Evolutionary conservation across 2,888 invertebrate genomes (phyloP).

Genomic region (Odiellus spinosus): DNA sequence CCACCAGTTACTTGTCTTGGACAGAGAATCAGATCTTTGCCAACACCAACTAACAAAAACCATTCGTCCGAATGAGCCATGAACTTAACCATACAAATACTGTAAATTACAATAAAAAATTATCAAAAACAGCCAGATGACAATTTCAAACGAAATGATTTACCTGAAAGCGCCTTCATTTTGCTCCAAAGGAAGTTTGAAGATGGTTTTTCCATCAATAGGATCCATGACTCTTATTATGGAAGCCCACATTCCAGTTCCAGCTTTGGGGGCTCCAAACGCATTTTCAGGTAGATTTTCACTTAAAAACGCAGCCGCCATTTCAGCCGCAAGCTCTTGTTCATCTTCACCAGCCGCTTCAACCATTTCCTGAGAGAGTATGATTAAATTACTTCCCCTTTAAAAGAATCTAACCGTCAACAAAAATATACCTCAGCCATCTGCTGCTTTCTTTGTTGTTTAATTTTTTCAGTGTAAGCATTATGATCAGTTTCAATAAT

Average conservation of each 20-base stretch:
- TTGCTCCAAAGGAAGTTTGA: constrained; percentile 68
- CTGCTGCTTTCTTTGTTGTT: constrained; percentile 75
- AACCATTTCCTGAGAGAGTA: constrained; percentile 89
- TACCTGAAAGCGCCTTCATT: constrained; percentile 87
- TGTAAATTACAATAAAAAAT: constrained; percentile 26
- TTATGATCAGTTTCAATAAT: constrained; percentile 96
- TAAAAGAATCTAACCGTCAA: too few relatives aligned
- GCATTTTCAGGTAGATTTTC: constrained; percentile 84
- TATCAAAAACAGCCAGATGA: too few relatives aligned
- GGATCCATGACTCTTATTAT: constrained; percentile 74
- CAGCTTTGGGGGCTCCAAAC: constrained; percentile 93
- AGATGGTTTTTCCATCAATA: constrained; percentile 57
- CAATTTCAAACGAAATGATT: too few relatives aligned
- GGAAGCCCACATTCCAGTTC: constrained; percentile 85
- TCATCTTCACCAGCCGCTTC: constrained; percentile 94
- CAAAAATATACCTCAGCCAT: constrained; percentile 58
- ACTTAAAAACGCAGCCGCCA: constrained; percentile 90
- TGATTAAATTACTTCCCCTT: too few relatives aligned
- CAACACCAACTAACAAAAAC: constrained; percentile 69
- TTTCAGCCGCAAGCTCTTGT: constrained; percentile 84
- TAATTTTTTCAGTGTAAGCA: constrained; percentile 92
- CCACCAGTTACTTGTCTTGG: constrained; percentile 69
- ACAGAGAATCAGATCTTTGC: constrained; percentile 73
- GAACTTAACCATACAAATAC: constrained; percentile 61
- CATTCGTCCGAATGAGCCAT: constrained; percentile 43